Evolutionary conservation across 2,797 vertebrate species (phyloP).

Genomic region (Geotrypetes seraphini): DNA sequence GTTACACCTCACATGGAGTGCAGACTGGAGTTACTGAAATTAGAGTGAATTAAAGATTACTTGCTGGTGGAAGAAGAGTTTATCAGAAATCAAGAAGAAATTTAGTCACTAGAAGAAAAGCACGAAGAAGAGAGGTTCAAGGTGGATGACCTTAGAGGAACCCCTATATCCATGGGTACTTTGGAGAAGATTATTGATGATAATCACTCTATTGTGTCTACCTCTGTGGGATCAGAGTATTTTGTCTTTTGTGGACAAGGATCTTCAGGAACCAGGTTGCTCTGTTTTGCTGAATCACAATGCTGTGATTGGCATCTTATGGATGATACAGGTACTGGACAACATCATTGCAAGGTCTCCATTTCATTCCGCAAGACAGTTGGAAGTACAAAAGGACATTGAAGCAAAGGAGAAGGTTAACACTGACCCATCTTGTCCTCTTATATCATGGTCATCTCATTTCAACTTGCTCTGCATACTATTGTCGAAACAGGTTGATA

Average conservation of each 20-base stretch:
- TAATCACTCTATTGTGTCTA: conserved; percentile 95
- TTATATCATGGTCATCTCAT: no score
- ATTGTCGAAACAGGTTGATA: no score
- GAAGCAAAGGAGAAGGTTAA: no score
- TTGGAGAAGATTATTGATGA: conserved; percentile 97
- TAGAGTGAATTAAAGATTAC: conserved; percentile 93
- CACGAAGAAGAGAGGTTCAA: conserved; percentile 98
- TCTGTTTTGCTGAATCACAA: conserved; percentile 95
- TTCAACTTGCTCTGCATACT: no score
- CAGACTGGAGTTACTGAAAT: conserved; percentile 78
- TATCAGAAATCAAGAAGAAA: conserved; percentile 96
- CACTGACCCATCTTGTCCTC: no score
- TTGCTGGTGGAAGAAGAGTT: conserved; percentile 97
- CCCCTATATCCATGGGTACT: conserved; percentile 95
- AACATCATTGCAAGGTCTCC: no score
- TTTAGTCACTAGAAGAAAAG: conserved; percentile 97
- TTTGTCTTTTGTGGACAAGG: conserved; percentile 94
- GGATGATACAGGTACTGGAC: no score
- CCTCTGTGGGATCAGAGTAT: conserved; percentile 96
- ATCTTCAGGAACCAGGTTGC: conserved; percentile 90
- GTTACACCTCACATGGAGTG: conserved; percentile 97
- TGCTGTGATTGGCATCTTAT: no score
- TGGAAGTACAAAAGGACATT: no score
- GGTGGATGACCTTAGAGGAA: conserved; percentile 93
- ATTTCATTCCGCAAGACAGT: no score